These are phyloP conservation scores for Plodia interpunctella DNA, from an alignment of 1,140 invertebrate species.

Conservation along the genomic window DNA sequence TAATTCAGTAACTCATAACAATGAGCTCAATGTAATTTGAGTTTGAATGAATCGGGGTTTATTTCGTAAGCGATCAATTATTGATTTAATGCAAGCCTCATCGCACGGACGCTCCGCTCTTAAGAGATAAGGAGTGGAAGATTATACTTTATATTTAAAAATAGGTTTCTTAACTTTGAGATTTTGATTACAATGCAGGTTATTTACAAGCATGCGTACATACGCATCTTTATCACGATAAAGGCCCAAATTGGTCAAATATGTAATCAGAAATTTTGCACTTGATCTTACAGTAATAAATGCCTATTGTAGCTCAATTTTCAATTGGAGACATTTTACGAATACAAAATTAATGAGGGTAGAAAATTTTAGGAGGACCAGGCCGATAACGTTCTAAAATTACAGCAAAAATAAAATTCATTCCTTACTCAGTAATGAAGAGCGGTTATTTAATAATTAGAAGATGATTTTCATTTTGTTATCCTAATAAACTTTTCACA, in stretches of 20 bases:
- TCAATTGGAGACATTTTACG: slow-evolving; percentile 18
- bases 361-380: too few relatives aligned
- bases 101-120: background rate
- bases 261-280: too few relatives aligned
- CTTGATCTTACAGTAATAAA: too few relatives aligned
- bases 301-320: slow-evolving; percentile 21
- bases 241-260: too few relatives aligned
- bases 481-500: too few relatives aligned
- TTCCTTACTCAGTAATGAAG: background rate
- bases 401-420: too few relatives aligned
- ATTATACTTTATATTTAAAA: background rate
- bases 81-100: slow-evolving; percentile 12
- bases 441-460: too few relatives aligned
- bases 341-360: slow-evolving; percentile 17
- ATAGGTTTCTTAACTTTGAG: background rate
- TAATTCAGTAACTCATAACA: slow-evolving; percentile 41
- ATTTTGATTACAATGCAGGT: too few relatives aligned
- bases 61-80: slow-evolving; percentile 22
- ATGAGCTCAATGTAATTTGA: slow-evolving; percentile 40
- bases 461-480: too few relatives aligned
- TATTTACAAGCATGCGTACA: too few relatives aligned
- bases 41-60: slow-evolving; percentile 33
- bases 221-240: too few relatives aligned
- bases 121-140: background rate
- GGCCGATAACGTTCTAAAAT: too few relatives aligned